Evolutionary conservation across 2,113 vertebrate species (phyloP), one percentile per base, ranked within the genome.

Genomic region (Brevimyrus niger): DNA sequence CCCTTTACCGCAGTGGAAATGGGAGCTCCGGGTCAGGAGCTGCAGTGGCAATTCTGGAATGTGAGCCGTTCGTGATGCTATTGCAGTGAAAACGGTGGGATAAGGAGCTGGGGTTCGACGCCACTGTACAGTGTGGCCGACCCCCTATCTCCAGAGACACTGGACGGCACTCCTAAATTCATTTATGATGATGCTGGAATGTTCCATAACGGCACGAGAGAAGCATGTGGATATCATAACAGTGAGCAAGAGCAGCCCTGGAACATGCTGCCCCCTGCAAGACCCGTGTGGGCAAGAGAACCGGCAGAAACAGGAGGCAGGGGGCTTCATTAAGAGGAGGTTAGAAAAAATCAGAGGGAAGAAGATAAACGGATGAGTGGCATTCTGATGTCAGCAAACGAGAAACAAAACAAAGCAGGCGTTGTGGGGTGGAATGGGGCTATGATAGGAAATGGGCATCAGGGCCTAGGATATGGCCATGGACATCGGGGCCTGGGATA

Each of bases 1-100:
- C 92, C 91, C 91, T 92, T 92, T 92, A 92, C 88, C 90, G 91
- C 86, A 92, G 89, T 92, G 90, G 87, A 90, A 91, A 90, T 23
- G 50, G 27, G 50, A 51, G 76, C 27, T 7, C 23, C 17, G 1
- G 53, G 44, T 47, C 23, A 1, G 50, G 80, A 89, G 88, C 48
- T 11, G 47, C 31, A 51, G 88, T 53, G 3, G 50, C 73, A 42
- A 35, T 46, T 61, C 31, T 9, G 13, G 51, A 44, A 58, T 61
- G 6, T 31, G 51, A 51, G 9, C 31, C n/a, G 27, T 4, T 15
- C 48, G 11, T 6, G 6, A 47, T 55, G 27, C 85, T 5, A 1
- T 80, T 1, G 17, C 73, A 42, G 73, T 80, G 73, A 35, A 87
- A 53, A 48, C 0, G 4, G 27, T 35, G 85, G 27, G n/a, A 48